Evolutionary conservation across 1,140 invertebrate species (phyloP).

Genomic region (Cyclargus thomasi): DNA sequence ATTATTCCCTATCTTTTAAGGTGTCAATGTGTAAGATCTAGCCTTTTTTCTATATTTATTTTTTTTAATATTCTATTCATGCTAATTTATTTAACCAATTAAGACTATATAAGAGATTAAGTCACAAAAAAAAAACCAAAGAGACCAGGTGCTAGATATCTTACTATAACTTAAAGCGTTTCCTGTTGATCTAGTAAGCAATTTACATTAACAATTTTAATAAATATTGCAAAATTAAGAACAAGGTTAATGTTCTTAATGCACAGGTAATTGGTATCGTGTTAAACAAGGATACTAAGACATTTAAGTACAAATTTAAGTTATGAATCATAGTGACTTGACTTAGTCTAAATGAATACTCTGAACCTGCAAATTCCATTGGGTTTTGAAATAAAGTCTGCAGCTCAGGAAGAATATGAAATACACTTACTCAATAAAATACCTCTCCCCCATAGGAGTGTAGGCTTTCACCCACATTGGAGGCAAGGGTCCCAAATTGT

Average conservation of each 20-base stretch:
- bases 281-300: not conserved
- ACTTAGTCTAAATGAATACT: not conserved
- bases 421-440: conserved; percentile 97
- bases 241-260: not conserved
- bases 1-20: too few relatives aligned
- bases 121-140: too few relatives aligned
- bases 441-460: conserved; percentile 96
- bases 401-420: not conserved
- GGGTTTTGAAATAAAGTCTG: not conserved
- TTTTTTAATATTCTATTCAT: too few relatives aligned
- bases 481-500: conserved; percentile 89
- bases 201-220: too few relatives aligned
- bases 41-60: too few relatives aligned
- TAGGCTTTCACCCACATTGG: conserved; percentile 98
- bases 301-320: not conserved
- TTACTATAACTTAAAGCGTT: too few relatives aligned
- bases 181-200: too few relatives aligned
- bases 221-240: not conserved
- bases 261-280: not conserved
- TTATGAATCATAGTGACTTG: not conserved
- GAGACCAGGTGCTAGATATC: too few relatives aligned
- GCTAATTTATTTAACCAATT: too few relatives aligned
- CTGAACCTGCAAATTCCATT: not conserved
- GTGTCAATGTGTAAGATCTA: too few relatives aligned
- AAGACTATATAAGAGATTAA: too few relatives aligned